Conservation (phyloP, 2,888 invertebrate species). For the Acrobasis suavella region DNA sequence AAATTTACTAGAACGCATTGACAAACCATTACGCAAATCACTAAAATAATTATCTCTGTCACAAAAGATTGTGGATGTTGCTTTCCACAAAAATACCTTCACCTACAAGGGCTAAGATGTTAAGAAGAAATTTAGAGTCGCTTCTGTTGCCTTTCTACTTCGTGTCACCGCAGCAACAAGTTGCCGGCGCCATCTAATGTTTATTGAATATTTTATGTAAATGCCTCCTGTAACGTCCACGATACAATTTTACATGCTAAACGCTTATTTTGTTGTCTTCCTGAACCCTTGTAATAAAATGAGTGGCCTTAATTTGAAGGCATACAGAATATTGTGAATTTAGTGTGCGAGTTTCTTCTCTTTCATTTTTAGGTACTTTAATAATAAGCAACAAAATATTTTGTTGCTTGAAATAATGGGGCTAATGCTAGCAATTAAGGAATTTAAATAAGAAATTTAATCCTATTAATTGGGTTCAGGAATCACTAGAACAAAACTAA, state of each 20-base stretch:
- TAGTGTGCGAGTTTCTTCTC: neutral
- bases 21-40: no score
- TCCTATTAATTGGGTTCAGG: no score
- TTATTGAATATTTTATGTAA: constrained; percentile 27
- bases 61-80: no score
- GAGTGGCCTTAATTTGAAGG: neutral
- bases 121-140: constrained; percentile 30
- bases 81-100: no score
- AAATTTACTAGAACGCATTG: no score
- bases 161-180: constrained; percentile 26
- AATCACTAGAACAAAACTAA: no score
- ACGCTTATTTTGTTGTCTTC: constrained; percentile 16
- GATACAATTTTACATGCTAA: constrained; percentile 16
- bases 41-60: no score
- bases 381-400: neutral
- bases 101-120: no score
- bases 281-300: constrained; percentile 4
- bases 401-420: no score
- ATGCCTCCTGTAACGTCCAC: constrained; percentile 14
- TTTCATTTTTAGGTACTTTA: no score
- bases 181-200: constrained; percentile 23
- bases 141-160: neutral
- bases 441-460: no score
- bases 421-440: no score
- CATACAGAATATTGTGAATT: neutral